These are phyloP conservation scores for Cacatua alba DNA, from an alignment of 2,113 vertebrate genomes.

Conservation along the genomic window DNA sequence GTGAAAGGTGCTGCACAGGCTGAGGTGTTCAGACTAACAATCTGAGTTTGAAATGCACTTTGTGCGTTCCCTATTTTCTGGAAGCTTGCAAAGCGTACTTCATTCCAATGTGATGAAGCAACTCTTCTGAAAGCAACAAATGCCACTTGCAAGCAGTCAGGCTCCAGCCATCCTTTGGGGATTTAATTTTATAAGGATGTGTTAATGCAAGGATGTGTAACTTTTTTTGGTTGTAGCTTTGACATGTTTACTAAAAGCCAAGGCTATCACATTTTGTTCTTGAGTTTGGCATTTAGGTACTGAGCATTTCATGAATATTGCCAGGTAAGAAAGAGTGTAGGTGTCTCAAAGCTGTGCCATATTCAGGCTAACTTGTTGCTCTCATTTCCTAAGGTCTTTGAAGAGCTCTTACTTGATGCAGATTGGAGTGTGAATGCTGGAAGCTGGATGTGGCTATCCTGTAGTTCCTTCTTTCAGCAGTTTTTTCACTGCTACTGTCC, in stretches of 20 bases:
- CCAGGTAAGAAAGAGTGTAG: not conserved
- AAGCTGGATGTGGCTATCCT: slow-evolving; percentile 99
- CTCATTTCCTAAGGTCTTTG: slow-evolving; percentile 85
- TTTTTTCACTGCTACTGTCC: slow-evolving; percentile 98
- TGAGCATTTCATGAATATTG: not conserved
- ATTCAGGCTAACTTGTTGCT: slow-evolving; percentile 24
- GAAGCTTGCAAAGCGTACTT: not conserved
- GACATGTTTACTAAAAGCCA: not conserved
- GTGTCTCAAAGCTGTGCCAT: not conserved
- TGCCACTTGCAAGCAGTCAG: not conserved
- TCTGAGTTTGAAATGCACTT: not conserved
- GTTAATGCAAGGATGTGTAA: not conserved
- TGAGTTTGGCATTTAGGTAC: not conserved
- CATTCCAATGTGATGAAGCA: not conserved
- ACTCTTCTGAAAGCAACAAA: not conserved
- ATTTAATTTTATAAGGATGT: not conserved
- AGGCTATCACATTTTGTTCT: not conserved
- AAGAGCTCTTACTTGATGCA: slow-evolving; percentile 92
- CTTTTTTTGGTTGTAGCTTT: not conserved
- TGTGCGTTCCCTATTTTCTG: not conserved
- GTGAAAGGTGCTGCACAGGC: not conserved
- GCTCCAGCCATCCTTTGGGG: not conserved
- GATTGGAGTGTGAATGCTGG: slow-evolving; percentile 98
- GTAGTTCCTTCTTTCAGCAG: slow-evolving; percentile 96
- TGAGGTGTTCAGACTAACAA: not conserved